Conservation (phyloP, 2,888 invertebrate species). For the Trichogramma dendrolimi region DNA sequence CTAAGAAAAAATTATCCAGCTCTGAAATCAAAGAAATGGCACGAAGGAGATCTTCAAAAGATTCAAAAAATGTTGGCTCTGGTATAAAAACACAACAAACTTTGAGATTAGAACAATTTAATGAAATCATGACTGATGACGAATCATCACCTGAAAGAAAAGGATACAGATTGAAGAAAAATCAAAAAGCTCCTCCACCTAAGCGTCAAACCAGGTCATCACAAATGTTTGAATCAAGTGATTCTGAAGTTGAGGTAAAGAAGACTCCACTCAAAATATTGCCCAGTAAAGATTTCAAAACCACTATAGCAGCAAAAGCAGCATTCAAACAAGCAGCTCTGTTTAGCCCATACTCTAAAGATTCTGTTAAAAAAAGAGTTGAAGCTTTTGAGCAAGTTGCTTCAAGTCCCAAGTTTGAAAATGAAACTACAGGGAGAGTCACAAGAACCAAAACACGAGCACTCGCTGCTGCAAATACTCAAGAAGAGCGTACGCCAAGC, state of each 20-base stretch:
- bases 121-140: conserved; percentile 46
- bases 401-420: conserved; percentile 43
- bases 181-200: conserved; percentile 8
- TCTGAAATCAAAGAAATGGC: background rate
- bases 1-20: conserved; percentile 11
- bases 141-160: conserved; percentile 44
- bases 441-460: conserved; percentile 60
- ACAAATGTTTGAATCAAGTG: conserved; percentile 27
- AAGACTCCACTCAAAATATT: conserved; percentile 37
- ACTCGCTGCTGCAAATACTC: conserved; percentile 48
- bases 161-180: conserved; percentile 23
- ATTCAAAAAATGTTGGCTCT: conserved; percentile 4
- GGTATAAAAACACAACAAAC: conserved; percentile 10
- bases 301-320: conserved; percentile 38
- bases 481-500: conserved; percentile 9
- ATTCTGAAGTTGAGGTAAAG: conserved; percentile 28
- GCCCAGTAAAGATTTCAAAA: conserved; percentile 28
- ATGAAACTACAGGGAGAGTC: conserved; percentile 48
- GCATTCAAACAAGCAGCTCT: conserved; percentile 46
- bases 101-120: conserved; percentile 31
- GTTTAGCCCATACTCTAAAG: conserved; percentile 59
- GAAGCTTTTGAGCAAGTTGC: conserved; percentile 59
- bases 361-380: conserved; percentile 60
- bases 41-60: conserved; percentile 4
- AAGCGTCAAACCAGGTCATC: conserved; percentile 27